Conservation (phyloP, 2,888 invertebrate species). For the Odontomyia ornata region DNA sequence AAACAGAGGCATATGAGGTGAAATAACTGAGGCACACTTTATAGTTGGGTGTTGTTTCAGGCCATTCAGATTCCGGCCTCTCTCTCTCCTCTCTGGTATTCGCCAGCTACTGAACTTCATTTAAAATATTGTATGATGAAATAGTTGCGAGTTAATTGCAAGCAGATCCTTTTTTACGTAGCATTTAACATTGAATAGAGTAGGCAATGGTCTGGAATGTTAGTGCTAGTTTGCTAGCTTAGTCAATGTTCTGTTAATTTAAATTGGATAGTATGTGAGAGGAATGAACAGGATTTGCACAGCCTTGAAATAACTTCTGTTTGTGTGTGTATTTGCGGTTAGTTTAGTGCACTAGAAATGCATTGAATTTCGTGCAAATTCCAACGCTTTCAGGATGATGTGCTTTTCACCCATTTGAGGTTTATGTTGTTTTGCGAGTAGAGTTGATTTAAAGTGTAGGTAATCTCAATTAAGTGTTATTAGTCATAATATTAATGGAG, state of each 20-base stretch:
- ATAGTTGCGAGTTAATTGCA: slow-evolving; percentile 34
- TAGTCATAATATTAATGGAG: background rate
- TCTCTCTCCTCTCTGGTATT: too few species aligned
- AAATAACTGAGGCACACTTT: too few species aligned
- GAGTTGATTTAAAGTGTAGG: background rate
- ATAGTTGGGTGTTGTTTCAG: too few species aligned
- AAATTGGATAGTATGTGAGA: too few species aligned
- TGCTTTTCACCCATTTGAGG: background rate
- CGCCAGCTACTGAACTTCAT: too few species aligned
- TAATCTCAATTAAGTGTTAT: background rate
- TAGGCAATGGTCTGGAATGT: too few species aligned
- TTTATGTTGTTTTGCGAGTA: background rate
- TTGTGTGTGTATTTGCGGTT: slow-evolving; percentile 4
- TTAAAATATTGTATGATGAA: slow-evolving; percentile 8
- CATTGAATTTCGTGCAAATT: slow-evolving; percentile 13
- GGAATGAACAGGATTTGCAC: background rate
- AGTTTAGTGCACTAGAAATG: slow-evolving; percentile 1
- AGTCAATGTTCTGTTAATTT: too few species aligned
- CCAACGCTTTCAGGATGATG: background rate
- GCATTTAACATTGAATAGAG: background rate
- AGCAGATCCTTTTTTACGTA: background rate
- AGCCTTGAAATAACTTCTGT: background rate
- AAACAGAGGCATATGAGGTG: too few species aligned
- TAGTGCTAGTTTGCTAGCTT: too few species aligned
- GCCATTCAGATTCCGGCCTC: too few species aligned